Conservation (phyloP, 2,888 invertebrate genomes). For the Eristalis arbustorum region DNA sequence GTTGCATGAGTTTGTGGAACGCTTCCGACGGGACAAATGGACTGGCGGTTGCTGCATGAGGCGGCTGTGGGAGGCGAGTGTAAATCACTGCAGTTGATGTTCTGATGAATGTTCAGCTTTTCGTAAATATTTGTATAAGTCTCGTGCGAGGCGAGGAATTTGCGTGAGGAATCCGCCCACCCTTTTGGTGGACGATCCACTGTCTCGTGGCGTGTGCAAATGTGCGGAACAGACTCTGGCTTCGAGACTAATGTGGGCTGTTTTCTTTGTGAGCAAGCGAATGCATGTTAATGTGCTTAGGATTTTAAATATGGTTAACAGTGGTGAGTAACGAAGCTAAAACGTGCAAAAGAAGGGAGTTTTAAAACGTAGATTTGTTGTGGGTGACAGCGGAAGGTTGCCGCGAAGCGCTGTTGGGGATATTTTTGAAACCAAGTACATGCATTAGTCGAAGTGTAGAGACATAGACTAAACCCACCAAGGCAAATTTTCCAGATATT, state of each 20-base stretch:
- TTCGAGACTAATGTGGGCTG: not conserved
- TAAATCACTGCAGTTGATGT: constrained; percentile 34
- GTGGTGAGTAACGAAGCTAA: no score
- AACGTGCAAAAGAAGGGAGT: no score
- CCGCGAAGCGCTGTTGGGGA: no score
- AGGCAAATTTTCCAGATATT: no score
- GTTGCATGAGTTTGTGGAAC: not conserved
- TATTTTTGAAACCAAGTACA: no score
- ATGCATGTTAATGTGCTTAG: not conserved
- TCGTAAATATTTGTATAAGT: constrained; percentile 56
- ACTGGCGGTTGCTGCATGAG: constrained; percentile 28
- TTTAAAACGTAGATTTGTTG: no score
- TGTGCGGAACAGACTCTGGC: not conserved
- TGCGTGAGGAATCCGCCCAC: not conserved
- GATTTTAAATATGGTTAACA: not conserved
- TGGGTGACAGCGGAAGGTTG: no score
- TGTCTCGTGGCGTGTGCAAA: constrained; percentile 11
- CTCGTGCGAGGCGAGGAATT: constrained; percentile 48
- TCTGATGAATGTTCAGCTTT: constrained; percentile 60
- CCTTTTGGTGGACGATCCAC: not conserved
- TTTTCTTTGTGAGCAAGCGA: not conserved
- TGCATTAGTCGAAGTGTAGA: no score
- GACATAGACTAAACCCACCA: no score
- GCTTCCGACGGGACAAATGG: constrained; percentile 25
- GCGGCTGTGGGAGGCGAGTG: constrained; percentile 32